Base-by-base conservation (phyloP, 2,888 invertebrate species). In the Lydus trimaculatus region DNA sequence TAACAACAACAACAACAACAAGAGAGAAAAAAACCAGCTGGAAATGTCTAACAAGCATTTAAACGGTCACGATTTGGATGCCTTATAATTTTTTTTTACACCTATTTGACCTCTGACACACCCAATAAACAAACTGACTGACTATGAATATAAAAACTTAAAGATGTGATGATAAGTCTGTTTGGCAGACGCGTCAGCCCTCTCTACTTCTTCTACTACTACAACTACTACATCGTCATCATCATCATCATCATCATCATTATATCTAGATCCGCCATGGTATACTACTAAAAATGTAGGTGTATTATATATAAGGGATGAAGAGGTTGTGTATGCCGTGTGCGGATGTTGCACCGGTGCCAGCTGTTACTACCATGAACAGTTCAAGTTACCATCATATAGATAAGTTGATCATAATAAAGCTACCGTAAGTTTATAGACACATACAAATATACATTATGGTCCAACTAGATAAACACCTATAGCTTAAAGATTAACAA, bases 81-180 rank as follows among this genome's bases (percentile, higher is more conserved):
- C 56, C 56, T 56, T 56, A 23, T 56, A 25, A 23, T 62, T 25
- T 39, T 43, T 36, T 62, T 39, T 33, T 61, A 58, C 64, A 36
- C 31, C 48, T 61, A 36, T 61, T 61, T 61, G 61, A 61, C 61
- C 61, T 39, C 33, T 33, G 31, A 61, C 31, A 58, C 58, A 58
- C 64, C 64, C 23, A 64, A 64, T 39, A 58, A 58, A 64, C 58
- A 28, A 58, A 58, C 31, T 58, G 31, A 36, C 36, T 25, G 60
- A 39, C 48, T 63, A 43, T 28, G 31, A 43, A 63, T 31, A 63
- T 63, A 71, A 76, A 75, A 73, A 75, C 68, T 70, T 70, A 69
- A 75, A 76, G 75, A 75, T 73, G 76, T 76, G 76, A 74, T 73
- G 76, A 76, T 76, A 75, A 75, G 73, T 72, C 65, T 73, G 70